Conservation (phyloP, 1,140 invertebrate species). For the Neodiprion virginianus region DNA sequence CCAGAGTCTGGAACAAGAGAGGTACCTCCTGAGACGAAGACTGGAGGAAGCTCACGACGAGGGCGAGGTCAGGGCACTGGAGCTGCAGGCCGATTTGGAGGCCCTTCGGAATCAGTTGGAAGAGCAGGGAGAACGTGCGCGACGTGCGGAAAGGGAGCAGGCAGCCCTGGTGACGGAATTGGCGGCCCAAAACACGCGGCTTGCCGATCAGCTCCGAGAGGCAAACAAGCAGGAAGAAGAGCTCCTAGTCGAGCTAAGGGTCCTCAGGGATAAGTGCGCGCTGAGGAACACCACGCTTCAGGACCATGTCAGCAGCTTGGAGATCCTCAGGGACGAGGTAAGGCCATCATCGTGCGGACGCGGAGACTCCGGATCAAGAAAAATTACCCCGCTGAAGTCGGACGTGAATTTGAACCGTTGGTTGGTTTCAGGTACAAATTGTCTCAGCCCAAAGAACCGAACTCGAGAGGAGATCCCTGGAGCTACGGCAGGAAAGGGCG, state of each 20-base stretch:
- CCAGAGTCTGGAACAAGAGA: slow-evolving; percentile 93
- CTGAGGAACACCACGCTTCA: slow-evolving; percentile 73
- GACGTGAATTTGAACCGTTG: slow-evolving; percentile 1
- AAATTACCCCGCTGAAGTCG: background rate
- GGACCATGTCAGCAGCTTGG: slow-evolving; percentile 89
- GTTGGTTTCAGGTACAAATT: slow-evolving; percentile 71
- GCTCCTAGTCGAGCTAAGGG: slow-evolving; percentile 79
- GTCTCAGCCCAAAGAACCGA: slow-evolving; percentile 85
- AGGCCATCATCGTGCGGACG: slow-evolving; percentile 11
- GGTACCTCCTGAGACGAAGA: slow-evolving; percentile 83
- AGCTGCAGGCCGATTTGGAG: slow-evolving; percentile 86
- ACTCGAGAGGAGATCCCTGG: slow-evolving; percentile 79
- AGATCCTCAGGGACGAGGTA: slow-evolving; percentile 87
- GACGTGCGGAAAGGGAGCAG: slow-evolving; percentile 75
- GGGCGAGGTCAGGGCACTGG: slow-evolving; percentile 85
- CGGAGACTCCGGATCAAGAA: slow-evolving; percentile 19
- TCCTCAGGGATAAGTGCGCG: slow-evolving; percentile 83
- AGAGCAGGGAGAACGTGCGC: slow-evolving; percentile 77
- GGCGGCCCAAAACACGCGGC: slow-evolving; percentile 87
- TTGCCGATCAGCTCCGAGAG: slow-evolving; percentile 87
- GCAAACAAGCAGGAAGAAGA: slow-evolving; percentile 82
- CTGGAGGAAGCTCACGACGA: slow-evolving; percentile 86
- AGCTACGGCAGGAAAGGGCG: slow-evolving; percentile 79
- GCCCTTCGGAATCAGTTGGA: slow-evolving; percentile 74
- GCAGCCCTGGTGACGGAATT: slow-evolving; percentile 82